Evolutionary conservation across 2,888 invertebrate species (phyloP), one percentile per base, ranked within the genome.

Genomic region (Cheilosia urbana): DNA sequence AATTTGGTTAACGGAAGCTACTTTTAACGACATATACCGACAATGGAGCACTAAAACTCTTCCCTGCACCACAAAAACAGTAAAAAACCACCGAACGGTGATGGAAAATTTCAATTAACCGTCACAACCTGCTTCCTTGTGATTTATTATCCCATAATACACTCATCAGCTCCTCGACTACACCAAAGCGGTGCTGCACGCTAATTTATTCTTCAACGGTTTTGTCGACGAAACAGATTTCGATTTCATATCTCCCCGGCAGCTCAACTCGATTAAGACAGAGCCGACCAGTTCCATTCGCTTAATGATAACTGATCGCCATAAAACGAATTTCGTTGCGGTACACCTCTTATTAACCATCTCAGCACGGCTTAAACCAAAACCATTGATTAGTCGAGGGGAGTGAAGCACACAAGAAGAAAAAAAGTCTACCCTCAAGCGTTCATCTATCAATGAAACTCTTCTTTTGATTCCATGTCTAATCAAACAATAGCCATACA

Each of bases 271-370:
- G 73, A 73, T 73, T 73, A 53, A 73, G 73, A 73, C 51, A 53
- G 30, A 30, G 11, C 42, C 51, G 27, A 34, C 37, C 21, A 15
- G 42, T 19, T 30, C 21, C 19, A 15, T 40, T 58, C 49, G 5
- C 27, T 42, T 73, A 81, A 85, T 76, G 76, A 81, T 81, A 72
- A 77, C 81, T 58, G 76, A 65, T 81, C 65, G 72, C 60, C 71
- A 76, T 66, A 57, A 63, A 77, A 57, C 51, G 75, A 63, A 55
- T 62, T 71, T 85, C 76, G 62, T 80, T 55, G 80, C 71, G 71
- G 69, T 76, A 68, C 71, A 63, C 40, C 66, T 72, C 57, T 69
- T 72, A 81, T 85, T 77, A 81, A 66, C 53, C 45, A 81, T 68
- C 77, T 71, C 62, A 75, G 69, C 65, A 58, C 71, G 53, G 45